Evolutionary conservation across 2,888 invertebrate species (phyloP).

Genomic region (Tenodera sinensis): DNA sequence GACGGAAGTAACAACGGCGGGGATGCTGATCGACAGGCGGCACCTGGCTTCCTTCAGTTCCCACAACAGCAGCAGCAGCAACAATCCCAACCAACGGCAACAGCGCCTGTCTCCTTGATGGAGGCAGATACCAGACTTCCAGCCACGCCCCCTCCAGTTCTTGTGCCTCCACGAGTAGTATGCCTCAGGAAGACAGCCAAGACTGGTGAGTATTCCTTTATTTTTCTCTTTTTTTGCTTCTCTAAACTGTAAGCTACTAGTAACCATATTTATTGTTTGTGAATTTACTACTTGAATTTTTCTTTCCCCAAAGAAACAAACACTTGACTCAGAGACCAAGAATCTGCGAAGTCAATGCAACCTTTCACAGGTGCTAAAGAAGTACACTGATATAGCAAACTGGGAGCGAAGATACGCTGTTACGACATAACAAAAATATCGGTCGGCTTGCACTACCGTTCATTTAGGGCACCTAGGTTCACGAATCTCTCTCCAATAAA

Average conservation of each 20-base stretch:
- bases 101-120: not conserved
- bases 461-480: too few species aligned
- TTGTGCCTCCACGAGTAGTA: constrained; percentile 10
- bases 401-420: too few species aligned
- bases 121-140: not conserved
- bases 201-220: constrained; percentile 12
- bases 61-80: not conserved
- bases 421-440: too few species aligned
- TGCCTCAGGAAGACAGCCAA: constrained; percentile 23
- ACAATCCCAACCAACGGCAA: not conserved
- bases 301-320: too few species aligned
- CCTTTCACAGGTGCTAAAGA: too few species aligned
- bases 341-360: too few species aligned
- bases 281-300: too few species aligned
- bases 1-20: constrained; percentile 35
- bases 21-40: constrained; percentile 8
- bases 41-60: not conserved
- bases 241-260: not conserved
- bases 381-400: too few species aligned
- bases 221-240: not conserved
- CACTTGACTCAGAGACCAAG: too few species aligned
- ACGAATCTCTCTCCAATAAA: too few species aligned
- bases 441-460: too few species aligned
- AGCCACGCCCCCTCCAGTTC: not conserved
- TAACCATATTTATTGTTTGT: too few species aligned